phyloP scores from a whole-genome alignment of 64 coral and sea anemone species.

The Hydrozoanthus tunicans region DNA sequence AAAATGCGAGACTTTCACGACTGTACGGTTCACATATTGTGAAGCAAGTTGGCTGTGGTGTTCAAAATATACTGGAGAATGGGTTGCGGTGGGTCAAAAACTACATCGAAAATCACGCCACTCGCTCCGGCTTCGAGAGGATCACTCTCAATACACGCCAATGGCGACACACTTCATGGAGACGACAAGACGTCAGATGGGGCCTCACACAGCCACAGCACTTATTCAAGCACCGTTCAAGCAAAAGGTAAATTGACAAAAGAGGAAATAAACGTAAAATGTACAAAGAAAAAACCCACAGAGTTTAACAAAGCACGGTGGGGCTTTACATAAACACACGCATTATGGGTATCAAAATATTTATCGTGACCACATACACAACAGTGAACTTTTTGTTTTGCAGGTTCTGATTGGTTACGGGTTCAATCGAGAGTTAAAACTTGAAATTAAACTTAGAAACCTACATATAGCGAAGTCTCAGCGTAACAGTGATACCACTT shows the following conservation, averaged over 20 bases:
- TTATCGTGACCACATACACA: not conserved
- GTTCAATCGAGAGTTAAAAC: not conserved
- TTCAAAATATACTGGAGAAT: not conserved
- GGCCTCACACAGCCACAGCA: not conserved
- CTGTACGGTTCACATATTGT: not conserved
- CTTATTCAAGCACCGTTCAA: not conserved
- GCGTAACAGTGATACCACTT: not conserved
- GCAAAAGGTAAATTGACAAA: too few relatives aligned
- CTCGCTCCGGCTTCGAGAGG: not conserved
- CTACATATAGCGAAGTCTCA: not conserved
- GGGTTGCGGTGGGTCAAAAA: slow-evolving; percentile 43
- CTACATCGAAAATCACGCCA: not conserved
- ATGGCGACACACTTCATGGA: not conserved
- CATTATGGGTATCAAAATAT: not conserved
- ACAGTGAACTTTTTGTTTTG: not conserved
- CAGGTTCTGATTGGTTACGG: not conserved
- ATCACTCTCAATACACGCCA: not conserved
- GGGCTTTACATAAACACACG: not conserved
- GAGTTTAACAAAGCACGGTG: not conserved
- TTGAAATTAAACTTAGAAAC: not conserved
- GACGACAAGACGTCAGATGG: slow-evolving; percentile 22
- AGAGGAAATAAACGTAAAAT: too few relatives aligned
- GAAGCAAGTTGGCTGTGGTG: not conserved
- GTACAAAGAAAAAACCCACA: not conserved
- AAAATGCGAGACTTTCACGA: not conserved